A percentile compares a stretch with the other conserved stretches of the same genome.
These are phyloP conservation scores for Heliangelus exortis DNA, from an alignment of 2,797 vertebrate genomes.

Conservation along the genomic window DNA sequence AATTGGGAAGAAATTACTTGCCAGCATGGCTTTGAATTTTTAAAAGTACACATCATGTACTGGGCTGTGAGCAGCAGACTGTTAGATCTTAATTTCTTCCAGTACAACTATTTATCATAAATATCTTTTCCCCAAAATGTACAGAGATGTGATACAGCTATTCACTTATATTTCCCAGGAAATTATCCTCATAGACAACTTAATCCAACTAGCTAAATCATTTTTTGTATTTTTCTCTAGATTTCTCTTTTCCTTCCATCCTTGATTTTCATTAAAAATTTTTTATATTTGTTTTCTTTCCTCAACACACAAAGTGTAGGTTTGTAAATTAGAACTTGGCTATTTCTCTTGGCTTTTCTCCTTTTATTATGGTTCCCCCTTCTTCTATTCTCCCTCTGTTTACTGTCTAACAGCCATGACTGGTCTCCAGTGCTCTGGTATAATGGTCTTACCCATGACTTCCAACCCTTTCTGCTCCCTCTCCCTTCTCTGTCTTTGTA, in stretches of 20 bases:
- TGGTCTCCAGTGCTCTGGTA: background rate
- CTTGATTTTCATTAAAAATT: background rate
- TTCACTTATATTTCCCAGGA: background rate
- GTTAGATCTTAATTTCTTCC: background rate
- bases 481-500: background rate
- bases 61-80: background rate
- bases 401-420: background rate
- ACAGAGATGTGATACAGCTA: background rate
- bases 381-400: background rate
- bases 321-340: background rate
- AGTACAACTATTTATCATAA: background rate
- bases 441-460: background rate
- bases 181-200: background rate
- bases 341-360: background rate
- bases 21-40: background rate
- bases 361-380: background rate
- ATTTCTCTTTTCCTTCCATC: background rate
- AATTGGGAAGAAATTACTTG: background rate
- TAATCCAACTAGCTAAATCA: background rate
- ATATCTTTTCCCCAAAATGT: accelerated
- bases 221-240: background rate
- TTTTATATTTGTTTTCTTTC: background rate
- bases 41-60: background rate
- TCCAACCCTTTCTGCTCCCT: background rate
- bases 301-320: background rate